Percentiles rank a stretch among this genome's conserved stretches.
These are phyloP conservation scores for Boloria selene DNA, from an alignment of 2,888 invertebrate genomes.

Conservation along the genomic window DNA sequence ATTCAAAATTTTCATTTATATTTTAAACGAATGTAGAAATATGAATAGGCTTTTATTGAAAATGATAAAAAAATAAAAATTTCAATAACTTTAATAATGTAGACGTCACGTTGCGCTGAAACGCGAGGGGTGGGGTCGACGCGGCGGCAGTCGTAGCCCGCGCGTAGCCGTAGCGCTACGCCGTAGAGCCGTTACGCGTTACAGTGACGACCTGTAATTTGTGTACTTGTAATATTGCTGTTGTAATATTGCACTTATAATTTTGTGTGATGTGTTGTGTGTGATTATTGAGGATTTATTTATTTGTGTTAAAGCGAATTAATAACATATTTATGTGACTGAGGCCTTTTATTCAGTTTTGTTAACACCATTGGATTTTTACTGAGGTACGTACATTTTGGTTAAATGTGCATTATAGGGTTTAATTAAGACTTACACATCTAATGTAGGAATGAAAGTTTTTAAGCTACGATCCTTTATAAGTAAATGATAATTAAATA, in stretches of 20 bases:
- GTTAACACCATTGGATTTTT: constrained; percentile 27
- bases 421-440: too few relatives aligned
- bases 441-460: too few relatives aligned
- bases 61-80: constrained; percentile 39
- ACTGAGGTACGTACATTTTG: constrained; percentile 35
- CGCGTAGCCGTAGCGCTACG: constrained; percentile 74
- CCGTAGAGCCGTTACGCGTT: constrained; percentile 42
- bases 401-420: not conserved
- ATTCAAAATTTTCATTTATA: constrained; percentile 17
- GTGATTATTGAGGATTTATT: constrained; percentile 21
- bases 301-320: constrained; percentile 16
- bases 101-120: constrained; percentile 51
- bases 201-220: constrained; percentile 39
- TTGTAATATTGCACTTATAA: constrained; percentile 21
- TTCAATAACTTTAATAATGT: constrained; percentile 43
- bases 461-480: too few relatives aligned
- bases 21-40: constrained; percentile 8
- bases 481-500: too few relatives aligned
- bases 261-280: constrained; percentile 42
- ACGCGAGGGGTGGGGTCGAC: constrained; percentile 61
- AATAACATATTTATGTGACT: constrained; percentile 36
- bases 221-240: constrained; percentile 38
- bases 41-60: constrained; percentile 23
- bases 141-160: constrained; percentile 73
- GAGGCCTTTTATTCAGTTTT: constrained; percentile 31